These are phyloP conservation scores for Trichonephila clavata DNA, from an alignment of 1,140 invertebrate species.

Conservation along the genomic window DNA sequence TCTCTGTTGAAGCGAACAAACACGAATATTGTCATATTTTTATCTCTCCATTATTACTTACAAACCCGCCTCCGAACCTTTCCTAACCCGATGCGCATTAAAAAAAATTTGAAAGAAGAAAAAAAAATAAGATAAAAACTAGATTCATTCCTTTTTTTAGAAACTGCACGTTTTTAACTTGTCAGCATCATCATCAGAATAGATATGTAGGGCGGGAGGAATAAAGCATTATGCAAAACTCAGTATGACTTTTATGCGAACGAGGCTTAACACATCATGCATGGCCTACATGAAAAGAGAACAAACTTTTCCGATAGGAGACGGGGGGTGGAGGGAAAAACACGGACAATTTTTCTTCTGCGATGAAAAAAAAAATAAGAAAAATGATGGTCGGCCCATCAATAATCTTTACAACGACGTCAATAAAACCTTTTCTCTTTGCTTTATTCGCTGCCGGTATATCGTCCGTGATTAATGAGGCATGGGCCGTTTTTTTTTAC, in stretches of 20 bases:
- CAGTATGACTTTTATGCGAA: constrained; percentile 3
- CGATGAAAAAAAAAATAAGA: constrained; percentile 10
- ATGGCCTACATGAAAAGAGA: constrained; percentile 30
- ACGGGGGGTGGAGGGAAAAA: not conserved
- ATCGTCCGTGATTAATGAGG: constrained; percentile 48
- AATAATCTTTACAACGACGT: constrained; percentile 55
- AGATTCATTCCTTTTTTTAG: not conserved
- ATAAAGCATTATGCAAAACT: constrained; percentile 38
- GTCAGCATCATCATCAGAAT: constrained; percentile 31
- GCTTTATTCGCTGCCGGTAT: constrained; percentile 29
- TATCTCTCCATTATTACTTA: constrained; percentile 46
- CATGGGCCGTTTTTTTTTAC: constrained; percentile 23
- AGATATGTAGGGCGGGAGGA: not conserved
- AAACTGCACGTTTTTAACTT: constrained; percentile 41
- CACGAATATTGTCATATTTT: not conserved
- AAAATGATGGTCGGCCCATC: constrained; percentile 24
- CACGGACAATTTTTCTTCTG: constrained; percentile 30
- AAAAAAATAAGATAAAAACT: constrained; percentile 8
- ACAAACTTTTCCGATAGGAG: constrained; percentile 48
- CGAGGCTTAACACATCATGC: constrained; percentile 9
- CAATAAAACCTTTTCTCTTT: constrained; percentile 57
- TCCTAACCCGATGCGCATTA: not conserved
- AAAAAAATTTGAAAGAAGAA: not conserved
- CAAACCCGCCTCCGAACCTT: not conserved
- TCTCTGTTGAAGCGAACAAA: not conserved